Percentiles rank a stretch among this genome's conserved stretches.
These are phyloP conservation scores for Chloroceryle amazona DNA, from an alignment of 2,797 vertebrate genomes.

Conservation along the genomic window DNA sequence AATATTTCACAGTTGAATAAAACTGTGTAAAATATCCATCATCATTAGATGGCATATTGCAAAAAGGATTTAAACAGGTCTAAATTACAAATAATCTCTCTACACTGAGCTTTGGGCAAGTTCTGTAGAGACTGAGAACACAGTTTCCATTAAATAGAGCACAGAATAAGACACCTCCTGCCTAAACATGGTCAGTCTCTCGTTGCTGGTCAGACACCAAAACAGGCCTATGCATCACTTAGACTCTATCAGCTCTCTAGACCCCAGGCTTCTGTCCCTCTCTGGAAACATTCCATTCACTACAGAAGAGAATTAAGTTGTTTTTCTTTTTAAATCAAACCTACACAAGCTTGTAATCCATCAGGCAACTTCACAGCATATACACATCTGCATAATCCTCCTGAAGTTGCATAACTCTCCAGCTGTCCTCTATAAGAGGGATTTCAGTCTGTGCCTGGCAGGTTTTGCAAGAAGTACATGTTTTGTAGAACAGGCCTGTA, in stretches of 20 bases:
- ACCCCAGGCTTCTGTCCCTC: not conserved
- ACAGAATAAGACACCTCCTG: not conserved
- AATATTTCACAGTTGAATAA: not conserved
- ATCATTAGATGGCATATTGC: not conserved
- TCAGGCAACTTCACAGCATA: conserved; percentile 66
- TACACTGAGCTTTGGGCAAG: not conserved
- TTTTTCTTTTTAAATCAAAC: conserved; percentile 66
- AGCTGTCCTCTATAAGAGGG: conserved; percentile 72
- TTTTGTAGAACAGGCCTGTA: not conserved
- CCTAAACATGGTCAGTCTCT: not conserved
- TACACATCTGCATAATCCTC: conserved; percentile 72
- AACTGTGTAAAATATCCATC: not conserved
- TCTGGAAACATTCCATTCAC: conserved; percentile 32
- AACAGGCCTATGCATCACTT: not conserved
- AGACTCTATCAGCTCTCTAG: not conserved
- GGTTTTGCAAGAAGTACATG: conserved; percentile 35
- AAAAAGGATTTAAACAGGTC: not conserved
- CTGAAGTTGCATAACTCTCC: conserved; percentile 77
- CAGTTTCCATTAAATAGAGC: not conserved
- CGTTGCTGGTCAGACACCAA: not conserved
- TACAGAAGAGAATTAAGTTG: conserved; percentile 30
- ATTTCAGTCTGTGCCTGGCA: conserved; percentile 70
- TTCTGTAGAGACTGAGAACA: not conserved
- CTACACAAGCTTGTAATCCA: conserved; percentile 49
- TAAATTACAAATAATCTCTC: not conserved